phyloP scores from a whole-genome alignment of 2,797 vertebrate species.

The Dendrocincla tyrannina region DNA sequence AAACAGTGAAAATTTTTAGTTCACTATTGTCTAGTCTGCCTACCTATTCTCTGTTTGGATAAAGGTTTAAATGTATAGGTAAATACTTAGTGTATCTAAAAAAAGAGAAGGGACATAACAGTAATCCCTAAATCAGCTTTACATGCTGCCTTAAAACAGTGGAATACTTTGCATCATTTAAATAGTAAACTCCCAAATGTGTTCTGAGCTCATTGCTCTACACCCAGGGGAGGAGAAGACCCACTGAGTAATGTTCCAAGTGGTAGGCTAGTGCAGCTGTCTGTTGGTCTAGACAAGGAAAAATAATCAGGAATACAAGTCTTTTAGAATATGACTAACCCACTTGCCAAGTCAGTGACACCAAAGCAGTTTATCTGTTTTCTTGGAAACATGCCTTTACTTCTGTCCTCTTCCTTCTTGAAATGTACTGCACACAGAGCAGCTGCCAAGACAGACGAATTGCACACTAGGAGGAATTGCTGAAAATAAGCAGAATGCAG shows the following conservation, averaged over 20 bases:
- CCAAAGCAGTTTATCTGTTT: slow-evolving; percentile 51
- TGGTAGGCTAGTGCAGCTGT: neutral
- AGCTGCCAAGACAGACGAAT: slow-evolving; percentile 43
- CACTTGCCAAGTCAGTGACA: slow-evolving; percentile 33
- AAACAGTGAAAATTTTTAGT: neutral
- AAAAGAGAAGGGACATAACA: slow-evolving; percentile 26
- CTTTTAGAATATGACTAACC: slow-evolving; percentile 5
- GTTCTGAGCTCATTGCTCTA: neutral
- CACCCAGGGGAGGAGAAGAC: neutral
- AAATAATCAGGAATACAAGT: neutral
- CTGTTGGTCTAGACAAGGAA: neutral
- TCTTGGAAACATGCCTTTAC: slow-evolving; percentile 50
- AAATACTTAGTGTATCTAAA: slow-evolving; percentile 43
- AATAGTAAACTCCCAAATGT: neutral
- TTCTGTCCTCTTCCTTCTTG: slow-evolving; percentile 45
- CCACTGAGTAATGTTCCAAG: neutral
- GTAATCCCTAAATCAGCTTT: slow-evolving; percentile 62
- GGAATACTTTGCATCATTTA: neutral
- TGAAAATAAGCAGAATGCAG: slow-evolving; percentile 33
- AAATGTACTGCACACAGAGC: neutral
- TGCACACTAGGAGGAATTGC: neutral
- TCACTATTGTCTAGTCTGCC: neutral
- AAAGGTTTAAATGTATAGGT: slow-evolving; percentile 33
- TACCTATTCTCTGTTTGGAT: slow-evolving; percentile 11
- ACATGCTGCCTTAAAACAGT: neutral